Evolutionary conservation across 2,113 vertebrate species (phyloP).

Genomic region (Aldabrachelys gigantea): DNA sequence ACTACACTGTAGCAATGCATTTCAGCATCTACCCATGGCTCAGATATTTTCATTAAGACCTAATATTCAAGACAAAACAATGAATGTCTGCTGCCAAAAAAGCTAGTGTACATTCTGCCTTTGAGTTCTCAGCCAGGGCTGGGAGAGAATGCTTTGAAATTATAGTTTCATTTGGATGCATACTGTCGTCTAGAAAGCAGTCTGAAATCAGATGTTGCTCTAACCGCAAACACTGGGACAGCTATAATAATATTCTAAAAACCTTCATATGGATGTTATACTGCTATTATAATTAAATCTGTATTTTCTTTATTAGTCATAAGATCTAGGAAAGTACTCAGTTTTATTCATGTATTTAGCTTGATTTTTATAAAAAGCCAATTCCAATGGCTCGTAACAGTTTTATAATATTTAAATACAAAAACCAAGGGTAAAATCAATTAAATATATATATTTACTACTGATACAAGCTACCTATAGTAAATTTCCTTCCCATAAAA

Average conservation of each 20-base stretch:
- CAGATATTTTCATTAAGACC: conserved; percentile 9
- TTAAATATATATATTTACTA: neutral
- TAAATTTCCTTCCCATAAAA: neutral
- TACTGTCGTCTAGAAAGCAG: neutral
- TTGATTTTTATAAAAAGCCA: neutral
- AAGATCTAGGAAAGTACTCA: accelerated
- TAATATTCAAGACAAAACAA: conserved; percentile 28
- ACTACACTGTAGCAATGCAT: neutral
- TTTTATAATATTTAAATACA: neutral
- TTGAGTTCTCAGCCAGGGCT: neutral
- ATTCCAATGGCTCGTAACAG: neutral
- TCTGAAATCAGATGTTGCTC: neutral
- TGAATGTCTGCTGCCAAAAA: neutral
- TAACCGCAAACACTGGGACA: neutral
- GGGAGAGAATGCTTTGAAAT: conserved; percentile 6
- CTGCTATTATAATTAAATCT: neutral
- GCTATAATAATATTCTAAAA: neutral
- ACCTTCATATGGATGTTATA: neutral
- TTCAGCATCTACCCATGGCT: neutral
- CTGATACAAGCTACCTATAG: neutral
- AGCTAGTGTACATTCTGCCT: neutral
- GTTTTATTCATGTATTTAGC: neutral
- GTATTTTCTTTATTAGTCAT: neutral
- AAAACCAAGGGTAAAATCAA: neutral
- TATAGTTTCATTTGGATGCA: neutral